A percentile compares a stretch with the other conserved stretches of the same genome.
phyloP scores from a whole-genome alignment of 2,888 invertebrate species.

The Troides oblongomaculatus region DNA sequence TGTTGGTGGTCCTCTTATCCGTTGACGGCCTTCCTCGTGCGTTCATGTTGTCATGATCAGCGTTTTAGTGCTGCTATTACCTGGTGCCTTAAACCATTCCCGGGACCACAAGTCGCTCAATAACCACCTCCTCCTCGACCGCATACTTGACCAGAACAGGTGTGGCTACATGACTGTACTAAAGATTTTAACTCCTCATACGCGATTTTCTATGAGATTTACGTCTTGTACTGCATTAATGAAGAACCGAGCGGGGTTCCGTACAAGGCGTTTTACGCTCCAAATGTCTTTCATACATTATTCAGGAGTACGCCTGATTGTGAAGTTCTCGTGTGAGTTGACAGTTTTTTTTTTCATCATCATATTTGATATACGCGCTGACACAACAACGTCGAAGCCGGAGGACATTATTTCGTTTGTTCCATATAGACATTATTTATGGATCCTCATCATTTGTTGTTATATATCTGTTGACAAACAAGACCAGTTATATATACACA shows the following conservation, averaged over 20 bases:
- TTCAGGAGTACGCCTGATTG: conserved; percentile 5
- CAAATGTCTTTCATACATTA: conserved; percentile 11
- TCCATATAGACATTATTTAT: background rate
- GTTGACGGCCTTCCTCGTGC: no score
- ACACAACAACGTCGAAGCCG: background rate
- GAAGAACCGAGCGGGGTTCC: background rate
- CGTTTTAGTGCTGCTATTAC: no score
- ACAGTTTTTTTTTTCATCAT: conserved; percentile 5
- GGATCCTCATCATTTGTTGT: background rate
- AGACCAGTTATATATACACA: background rate
- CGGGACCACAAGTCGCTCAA: no score
- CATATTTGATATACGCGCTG: conserved; percentile 9
- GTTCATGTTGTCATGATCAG: no score
- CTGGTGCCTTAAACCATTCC: no score
- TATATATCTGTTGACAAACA: background rate
- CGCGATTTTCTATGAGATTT: background rate
- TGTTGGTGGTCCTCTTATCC: no score
- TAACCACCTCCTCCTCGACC: no score
- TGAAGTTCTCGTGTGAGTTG: conserved; percentile 4
- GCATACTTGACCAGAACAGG: no score
- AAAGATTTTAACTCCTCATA: background rate
- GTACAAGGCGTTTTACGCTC: background rate
- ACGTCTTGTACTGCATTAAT: conserved; percentile 9
- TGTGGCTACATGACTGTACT: no score
- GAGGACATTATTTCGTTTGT: background rate